Evolutionary conservation across 1,140 invertebrate species (phyloP).

Genomic region (Drosophila erecta): DNA sequence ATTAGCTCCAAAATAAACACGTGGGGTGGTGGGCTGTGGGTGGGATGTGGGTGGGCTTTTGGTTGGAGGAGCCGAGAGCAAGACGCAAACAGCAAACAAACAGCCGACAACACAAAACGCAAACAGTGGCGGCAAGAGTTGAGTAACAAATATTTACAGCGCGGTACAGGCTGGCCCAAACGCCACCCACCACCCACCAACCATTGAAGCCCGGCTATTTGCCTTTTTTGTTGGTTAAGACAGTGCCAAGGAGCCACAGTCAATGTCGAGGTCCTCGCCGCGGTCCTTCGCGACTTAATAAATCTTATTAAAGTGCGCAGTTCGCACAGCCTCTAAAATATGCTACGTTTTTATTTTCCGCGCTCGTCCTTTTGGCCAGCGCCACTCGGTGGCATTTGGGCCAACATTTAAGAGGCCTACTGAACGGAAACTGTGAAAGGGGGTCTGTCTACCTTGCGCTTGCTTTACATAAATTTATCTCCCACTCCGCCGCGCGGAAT

Average conservation of each 20-base stretch:
- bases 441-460: slow-evolving; percentile 52
- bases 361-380: background rate
- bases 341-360: slow-evolving; percentile 41
- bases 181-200: background rate
- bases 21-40: no score
- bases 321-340: slow-evolving; percentile 64
- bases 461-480: slow-evolving; percentile 64
- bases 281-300: slow-evolving; percentile 63
- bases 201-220: slow-evolving; percentile 35
- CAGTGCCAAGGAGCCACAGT: slow-evolving; percentile 54
- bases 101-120: slow-evolving; percentile 60
- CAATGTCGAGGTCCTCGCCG: slow-evolving; percentile 51
- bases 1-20: slow-evolving; percentile 72
- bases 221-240: slow-evolving; percentile 51
- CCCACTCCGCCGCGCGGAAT: slow-evolving; percentile 9
- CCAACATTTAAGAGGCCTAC: slow-evolving; percentile 21
- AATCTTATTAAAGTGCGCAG: slow-evolving; percentile 77
- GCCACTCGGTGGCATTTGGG: slow-evolving; percentile 1
- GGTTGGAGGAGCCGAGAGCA: slow-evolving; percentile 3
- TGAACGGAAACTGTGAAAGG: slow-evolving; percentile 1
- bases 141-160: slow-evolving; percentile 80
- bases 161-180: slow-evolving; percentile 21
- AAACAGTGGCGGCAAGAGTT: slow-evolving; percentile 75
- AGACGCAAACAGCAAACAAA: slow-evolving; percentile 65
- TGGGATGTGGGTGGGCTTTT: background rate